Evolutionary conservation across 2,797 vertebrate species (phyloP).

Genomic region (Rallus crepitans): DNA sequence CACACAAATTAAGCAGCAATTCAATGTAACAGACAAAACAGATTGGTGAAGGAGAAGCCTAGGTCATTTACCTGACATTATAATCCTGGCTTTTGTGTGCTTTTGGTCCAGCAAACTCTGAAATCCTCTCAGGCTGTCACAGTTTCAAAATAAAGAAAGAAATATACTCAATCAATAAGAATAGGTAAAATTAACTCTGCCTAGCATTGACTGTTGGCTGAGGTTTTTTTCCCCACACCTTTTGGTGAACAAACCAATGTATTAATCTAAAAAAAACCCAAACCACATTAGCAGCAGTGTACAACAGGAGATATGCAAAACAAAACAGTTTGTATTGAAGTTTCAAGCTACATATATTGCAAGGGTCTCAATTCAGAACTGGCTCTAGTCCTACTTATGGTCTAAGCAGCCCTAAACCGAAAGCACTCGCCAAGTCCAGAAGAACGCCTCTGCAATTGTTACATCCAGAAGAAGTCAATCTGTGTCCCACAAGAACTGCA

Average conservation of each 20-base stretch:
- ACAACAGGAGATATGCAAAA: not conserved
- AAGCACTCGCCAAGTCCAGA: not conserved
- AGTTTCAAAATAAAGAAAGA: not conserved
- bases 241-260: not conserved
- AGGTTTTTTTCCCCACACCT: not conserved
- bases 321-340: not conserved
- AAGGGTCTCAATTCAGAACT: not conserved
- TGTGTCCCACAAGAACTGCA: not conserved
- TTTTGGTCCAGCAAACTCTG: not conserved
- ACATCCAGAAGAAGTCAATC: not conserved
- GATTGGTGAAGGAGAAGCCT: not conserved
- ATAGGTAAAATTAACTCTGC: not conserved
- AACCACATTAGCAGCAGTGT: not conserved
- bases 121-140: not conserved
- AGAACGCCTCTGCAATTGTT: not conserved
- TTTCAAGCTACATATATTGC: not conserved
- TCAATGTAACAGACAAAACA: not conserved
- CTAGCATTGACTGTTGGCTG: not conserved
- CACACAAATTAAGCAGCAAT: not conserved
- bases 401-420: not conserved
- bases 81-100: not conserved
- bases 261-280: not conserved
- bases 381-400: not conserved
- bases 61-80: not conserved
- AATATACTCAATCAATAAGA: not conserved